Conservation (phyloP, 2,888 invertebrate genomes). For the Hemistola chrysoprasaria region DNA sequence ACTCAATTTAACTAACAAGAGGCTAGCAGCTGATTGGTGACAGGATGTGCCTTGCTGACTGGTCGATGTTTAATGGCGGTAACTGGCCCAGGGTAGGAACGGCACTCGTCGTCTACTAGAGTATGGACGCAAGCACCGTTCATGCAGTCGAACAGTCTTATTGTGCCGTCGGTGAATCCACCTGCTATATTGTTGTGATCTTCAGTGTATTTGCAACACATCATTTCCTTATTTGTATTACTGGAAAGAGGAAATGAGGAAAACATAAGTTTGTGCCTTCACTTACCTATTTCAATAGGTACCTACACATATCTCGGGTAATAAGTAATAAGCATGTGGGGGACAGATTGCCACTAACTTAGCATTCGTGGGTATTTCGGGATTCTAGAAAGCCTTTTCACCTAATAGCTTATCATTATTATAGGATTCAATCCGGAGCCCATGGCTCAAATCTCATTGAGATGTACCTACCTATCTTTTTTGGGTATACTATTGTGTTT, state of each 20-base stretch:
- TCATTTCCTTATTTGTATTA: slow-evolving; percentile 75
- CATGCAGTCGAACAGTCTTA: slow-evolving; percentile 77
- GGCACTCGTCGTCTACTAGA: slow-evolving; percentile 80
- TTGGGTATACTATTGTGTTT: no score
- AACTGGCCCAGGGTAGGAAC: slow-evolving; percentile 78
- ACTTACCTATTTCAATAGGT: no score
- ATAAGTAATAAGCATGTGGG: no score
- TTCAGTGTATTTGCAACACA: slow-evolving; percentile 84
- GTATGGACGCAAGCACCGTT: slow-evolving; percentile 70
- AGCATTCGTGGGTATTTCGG: no score
- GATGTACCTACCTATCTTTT: no score
- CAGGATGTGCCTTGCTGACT: slow-evolving; percentile 81
- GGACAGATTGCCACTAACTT: no score
- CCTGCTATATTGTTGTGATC: slow-evolving; percentile 81
- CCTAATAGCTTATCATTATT: no score
- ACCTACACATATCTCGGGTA: no score
- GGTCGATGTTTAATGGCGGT: slow-evolving; percentile 84
- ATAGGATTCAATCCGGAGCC: no score
- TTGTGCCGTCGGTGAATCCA: slow-evolving; percentile 83
- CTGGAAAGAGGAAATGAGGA: slow-evolving; percentile 47
- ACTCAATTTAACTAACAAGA: slow-evolving; percentile 71
- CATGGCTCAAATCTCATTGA: no score
- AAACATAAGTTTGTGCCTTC: background rate
- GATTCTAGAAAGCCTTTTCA: no score
- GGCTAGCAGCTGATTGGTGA: slow-evolving; percentile 79